Evolutionary conservation across 2,888 invertebrate genomes (phyloP), one percentile per base, ranked within the genome.

Genomic region (Caenorhabditis angaria): DNA sequence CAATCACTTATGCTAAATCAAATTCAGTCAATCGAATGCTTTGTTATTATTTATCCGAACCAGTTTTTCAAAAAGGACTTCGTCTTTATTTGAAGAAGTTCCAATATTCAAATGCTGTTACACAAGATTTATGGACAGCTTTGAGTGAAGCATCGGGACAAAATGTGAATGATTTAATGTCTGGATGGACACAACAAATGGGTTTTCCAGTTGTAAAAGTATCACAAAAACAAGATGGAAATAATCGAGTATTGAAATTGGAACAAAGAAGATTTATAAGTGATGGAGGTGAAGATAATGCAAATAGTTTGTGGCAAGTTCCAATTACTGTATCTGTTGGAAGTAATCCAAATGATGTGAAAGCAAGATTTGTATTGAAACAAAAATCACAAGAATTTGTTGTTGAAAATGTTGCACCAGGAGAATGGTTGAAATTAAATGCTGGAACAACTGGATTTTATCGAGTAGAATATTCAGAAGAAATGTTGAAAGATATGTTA

Each of bases 151-250:
- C 94, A 1, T 94, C 94, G 80, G 92, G 92, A 24, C 74, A 80
- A 88, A 94, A 95, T 2, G 93, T 99, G 0, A 92, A 92, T 0
- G 91, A 91, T 56, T 93, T 99, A 10, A 97, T 99, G 97, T 93
- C 93, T 8, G 93, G 94, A 24, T 99, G 97, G 97, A 97, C 96
- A 0, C 93, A 94, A 87, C 93, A 94, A 87, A 94, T 93, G 91
- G 97, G 97, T 50, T 97, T 94, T 88, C 97, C 97, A 0, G 92
- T 96, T 63, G 92, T 94, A 14, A 91, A 88, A 54, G 91, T 91
- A 8, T 61, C 69, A 8, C 80, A 82, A 54, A 60, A 63, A 47
- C 66, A 74, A 29, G 75, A 80, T 8, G 78, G 76, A 35, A 68
- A 72, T 53, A 75, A 80, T 73, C 90, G 94, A 20, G 88, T 92